Evolutionary conservation across 1,140 invertebrate species (phyloP).

Genomic region (Bradysia coprophila): DNA sequence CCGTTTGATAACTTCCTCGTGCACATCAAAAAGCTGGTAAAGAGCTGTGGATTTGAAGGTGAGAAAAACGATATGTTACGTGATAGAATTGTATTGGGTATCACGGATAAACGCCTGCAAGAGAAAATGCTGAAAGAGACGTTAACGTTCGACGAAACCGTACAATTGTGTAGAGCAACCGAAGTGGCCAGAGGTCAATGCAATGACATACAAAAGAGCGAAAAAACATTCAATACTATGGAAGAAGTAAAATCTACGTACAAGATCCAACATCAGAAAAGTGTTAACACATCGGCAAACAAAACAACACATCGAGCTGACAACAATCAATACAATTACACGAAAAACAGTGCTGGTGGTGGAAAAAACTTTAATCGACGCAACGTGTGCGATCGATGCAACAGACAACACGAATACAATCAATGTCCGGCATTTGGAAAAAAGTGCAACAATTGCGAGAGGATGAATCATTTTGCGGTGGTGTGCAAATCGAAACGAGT

Average conservation of each 20-base stretch:
- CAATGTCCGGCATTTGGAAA: not conserved
- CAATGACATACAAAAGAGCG: not conserved
- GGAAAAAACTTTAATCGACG: not conserved
- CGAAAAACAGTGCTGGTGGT: not conserved
- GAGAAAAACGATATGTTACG: constrained; percentile 8
- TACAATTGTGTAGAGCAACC: not conserved
- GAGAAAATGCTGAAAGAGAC: not conserved
- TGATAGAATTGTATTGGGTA: constrained; percentile 10
- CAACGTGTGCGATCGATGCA: not conserved
- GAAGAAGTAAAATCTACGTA: too few relatives aligned
- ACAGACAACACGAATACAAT: not conserved
- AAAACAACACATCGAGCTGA: not conserved
- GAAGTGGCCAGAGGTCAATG: not conserved
- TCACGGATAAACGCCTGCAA: not conserved
- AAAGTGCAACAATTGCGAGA: not conserved
- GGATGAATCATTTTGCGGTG: not conserved
- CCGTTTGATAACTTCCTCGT: constrained; percentile 12
- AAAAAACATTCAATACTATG: not conserved
- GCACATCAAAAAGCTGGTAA: constrained; percentile 9
- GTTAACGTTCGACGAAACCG: not conserved
- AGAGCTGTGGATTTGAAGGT: constrained; percentile 9
- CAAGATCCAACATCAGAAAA: not conserved
- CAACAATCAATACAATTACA: not conserved
- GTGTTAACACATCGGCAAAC: not conserved
- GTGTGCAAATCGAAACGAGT: not conserved